A percentile compares a stretch with the other conserved stretches of the same genome.
Evolutionary conservation across 1,140 invertebrate genomes (phyloP).

Genomic region (Drosophila elegans): DNA sequence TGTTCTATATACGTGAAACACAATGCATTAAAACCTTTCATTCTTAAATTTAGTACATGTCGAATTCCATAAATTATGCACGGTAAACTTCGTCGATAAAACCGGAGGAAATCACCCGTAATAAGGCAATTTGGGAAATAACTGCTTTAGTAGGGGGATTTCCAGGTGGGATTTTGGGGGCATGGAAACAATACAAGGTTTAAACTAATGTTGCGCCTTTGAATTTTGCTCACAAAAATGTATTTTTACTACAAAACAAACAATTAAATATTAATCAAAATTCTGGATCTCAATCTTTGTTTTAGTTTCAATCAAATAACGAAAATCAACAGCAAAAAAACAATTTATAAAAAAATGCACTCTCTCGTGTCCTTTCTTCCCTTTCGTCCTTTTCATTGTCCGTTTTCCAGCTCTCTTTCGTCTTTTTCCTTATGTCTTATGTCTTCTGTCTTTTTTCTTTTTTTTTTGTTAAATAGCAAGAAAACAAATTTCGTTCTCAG

Average conservation of each 20-base stretch:
- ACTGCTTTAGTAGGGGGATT: slow-evolving; percentile 40
- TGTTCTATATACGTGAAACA: slow-evolving; percentile 63
- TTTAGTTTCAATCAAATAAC: slow-evolving; percentile 70
- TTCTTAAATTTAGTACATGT: slow-evolving; percentile 48
- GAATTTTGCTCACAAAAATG: slow-evolving; percentile 66
- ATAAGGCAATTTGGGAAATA: slow-evolving; percentile 6
- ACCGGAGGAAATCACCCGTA: slow-evolving; percentile 18
- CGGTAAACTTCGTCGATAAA: slow-evolving; percentile 67
- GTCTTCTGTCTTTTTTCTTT: slow-evolving; percentile 20
- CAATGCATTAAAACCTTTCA: slow-evolving; percentile 43
- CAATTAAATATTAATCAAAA: slow-evolving; percentile 78
- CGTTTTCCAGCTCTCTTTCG: slow-evolving; percentile 18
- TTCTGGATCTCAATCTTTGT: slow-evolving; percentile 40
- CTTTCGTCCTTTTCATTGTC: slow-evolving; percentile 12
- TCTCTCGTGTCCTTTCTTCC: slow-evolving; percentile 13
- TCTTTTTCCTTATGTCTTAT: slow-evolving; percentile 9
- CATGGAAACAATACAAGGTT: slow-evolving; percentile 43
- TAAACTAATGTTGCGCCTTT: slow-evolving; percentile 62
- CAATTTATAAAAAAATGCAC: slow-evolving; percentile 60
- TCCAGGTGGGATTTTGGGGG: slow-evolving; percentile 14
- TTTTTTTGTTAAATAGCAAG: slow-evolving; percentile 28
- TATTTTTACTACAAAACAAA: slow-evolving; percentile 77
- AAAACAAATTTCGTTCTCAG: slow-evolving; percentile 69
- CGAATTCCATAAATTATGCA: slow-evolving; percentile 65
- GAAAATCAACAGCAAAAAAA: slow-evolving; percentile 81